Evolutionary conservation across 1,140 invertebrate genomes (phyloP), one percentile per base, ranked within the genome.

Genomic region (Magallana gigas): DNA sequence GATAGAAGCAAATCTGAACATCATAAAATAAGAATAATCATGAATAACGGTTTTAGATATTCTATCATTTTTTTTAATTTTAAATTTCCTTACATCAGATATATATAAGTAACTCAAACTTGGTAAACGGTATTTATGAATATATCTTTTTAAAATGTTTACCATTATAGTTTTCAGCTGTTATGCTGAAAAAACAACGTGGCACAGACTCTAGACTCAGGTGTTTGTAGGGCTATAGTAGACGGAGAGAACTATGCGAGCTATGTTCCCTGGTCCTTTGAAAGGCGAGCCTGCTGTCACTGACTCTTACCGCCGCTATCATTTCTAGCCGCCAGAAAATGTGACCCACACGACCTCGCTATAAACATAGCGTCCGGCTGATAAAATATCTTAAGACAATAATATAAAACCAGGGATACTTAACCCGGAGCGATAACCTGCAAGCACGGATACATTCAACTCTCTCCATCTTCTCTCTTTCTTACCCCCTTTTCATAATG

Each of bases 341-440:
- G 68, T 76, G 68, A 76, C 68, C 68, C 68, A 76, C 68, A 29
- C 68, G 68, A 76, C 68, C 68, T 36, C 68, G 3, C 68, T 76
- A 76, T 76, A 76, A 76, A 76, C 68, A 76, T 76, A 7, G 12
- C 8, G 68, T 29, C 23, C 23, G 23, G 36, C 9, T 29, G 68
- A 76, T 76, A 76, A 76, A 76, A 29, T 48, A 18, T 76, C 68
- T 76, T 76, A 76, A 76, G 68, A 76, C 68, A 76, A 76, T 76
- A 76, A 76, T 76, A 76, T 76, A 76, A 76, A 76, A 76, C 68
- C 23, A 76, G 68, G 12, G 68, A 76, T 23, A 76, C 68, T 76
- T 76, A 76, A 76, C 68, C 68, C 36, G 29, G 68, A 11, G 23
- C 68, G 68, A 76, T 76, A 76, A 76, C 68, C 68, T 2, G 36